Conservation (phyloP, 2,797 vertebrate genomes). For the Chelmon rostratus region DNA sequence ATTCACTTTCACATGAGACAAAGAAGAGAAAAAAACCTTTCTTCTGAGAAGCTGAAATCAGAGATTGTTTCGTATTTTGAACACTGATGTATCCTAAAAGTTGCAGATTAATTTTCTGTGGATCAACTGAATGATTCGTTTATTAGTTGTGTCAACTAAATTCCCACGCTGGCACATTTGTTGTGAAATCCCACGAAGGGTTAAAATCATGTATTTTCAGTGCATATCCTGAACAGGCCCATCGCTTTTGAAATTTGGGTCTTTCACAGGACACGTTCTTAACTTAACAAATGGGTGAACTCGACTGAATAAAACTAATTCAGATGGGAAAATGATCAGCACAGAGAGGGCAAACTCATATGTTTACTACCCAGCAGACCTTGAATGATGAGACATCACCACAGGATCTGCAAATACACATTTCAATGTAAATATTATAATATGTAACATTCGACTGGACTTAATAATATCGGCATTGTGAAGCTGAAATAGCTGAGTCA, state of each 20-base stretch:
- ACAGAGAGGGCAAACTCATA: neutral
- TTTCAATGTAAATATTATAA: neutral
- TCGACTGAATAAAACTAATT: conserved; percentile 1
- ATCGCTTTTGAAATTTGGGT: neutral
- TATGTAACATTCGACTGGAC: neutral
- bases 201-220: neutral
- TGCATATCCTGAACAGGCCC: neutral
- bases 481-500: neutral
- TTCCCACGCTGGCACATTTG: neutral
- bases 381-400: conserved; percentile 10
- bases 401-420: neutral
- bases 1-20: neutral
- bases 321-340: neutral
- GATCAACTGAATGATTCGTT: too few relatives aligned
- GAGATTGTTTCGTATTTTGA: too few relatives aligned
- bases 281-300: neutral
- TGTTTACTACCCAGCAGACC: conserved; percentile 21
- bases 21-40: neutral
- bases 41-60: too few relatives aligned
- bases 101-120: too few relatives aligned
- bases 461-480: neutral
- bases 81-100: too few relatives aligned
- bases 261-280: neutral
- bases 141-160: neutral
- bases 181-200: neutral